These are phyloP conservation scores for Zaprionus lachaisei DNA, from an alignment of 1,140 invertebrate genomes.

Conservation along the genomic window DNA sequence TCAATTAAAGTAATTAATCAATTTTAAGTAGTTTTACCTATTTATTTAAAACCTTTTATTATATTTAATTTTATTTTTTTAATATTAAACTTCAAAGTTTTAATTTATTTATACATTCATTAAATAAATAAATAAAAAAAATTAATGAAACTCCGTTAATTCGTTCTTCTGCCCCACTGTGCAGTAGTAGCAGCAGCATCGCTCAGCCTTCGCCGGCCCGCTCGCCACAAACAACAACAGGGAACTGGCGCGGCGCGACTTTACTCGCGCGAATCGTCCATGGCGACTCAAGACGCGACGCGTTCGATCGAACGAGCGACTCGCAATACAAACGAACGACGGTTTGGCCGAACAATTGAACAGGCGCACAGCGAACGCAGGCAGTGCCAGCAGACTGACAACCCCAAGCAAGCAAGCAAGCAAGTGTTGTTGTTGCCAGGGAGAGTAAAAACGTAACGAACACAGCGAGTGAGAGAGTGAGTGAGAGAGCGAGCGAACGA, in stretches of 20 bases:
- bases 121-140: too few relatives aligned
- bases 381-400: conserved; percentile 28
- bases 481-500: conserved; percentile 53
- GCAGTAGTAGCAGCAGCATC: conserved; percentile 18
- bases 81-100: too few relatives aligned
- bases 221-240: conserved; percentile 7
- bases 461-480: conserved; percentile 1
- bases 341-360: conserved; percentile 73
- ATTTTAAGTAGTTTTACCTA: too few relatives aligned
- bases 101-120: too few relatives aligned
- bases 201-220: background rate
- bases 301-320: conserved; percentile 56
- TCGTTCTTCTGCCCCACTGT: too few relatives aligned
- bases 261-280: conserved; percentile 55
- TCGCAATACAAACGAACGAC: conserved; percentile 79
- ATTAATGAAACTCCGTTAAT: too few relatives aligned
- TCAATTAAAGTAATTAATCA: too few relatives aligned
- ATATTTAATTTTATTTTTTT: too few relatives aligned
- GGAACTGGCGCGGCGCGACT: conserved; percentile 30
- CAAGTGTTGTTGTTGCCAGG: conserved; percentile 22
- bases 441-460: conserved; percentile 18
- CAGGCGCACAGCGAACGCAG: conserved; percentile 61
- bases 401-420: conserved; percentile 1
- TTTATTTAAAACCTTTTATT: too few relatives aligned
- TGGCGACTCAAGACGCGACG: conserved; percentile 43